Conservation (phyloP, 2,113 vertebrate genomes). For the Bungarus multicinctus region DNA sequence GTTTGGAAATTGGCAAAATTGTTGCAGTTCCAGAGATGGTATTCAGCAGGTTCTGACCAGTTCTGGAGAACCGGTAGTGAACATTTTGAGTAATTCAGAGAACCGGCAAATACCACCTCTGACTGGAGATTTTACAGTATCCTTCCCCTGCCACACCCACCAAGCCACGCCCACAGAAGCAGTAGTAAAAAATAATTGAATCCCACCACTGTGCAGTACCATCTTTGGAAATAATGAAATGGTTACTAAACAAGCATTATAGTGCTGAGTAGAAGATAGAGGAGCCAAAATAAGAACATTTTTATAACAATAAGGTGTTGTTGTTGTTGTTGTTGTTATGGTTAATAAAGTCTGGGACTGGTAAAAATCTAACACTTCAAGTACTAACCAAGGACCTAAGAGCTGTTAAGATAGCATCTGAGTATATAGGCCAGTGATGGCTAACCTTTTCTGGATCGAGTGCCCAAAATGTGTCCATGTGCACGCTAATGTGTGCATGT, state of each 20-base stretch:
- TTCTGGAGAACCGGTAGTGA: too few species aligned
- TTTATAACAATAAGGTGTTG: background rate
- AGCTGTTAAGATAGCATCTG: background rate
- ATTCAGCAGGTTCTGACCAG: too few species aligned
- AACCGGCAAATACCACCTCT: too few species aligned
- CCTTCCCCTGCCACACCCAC: too few species aligned
- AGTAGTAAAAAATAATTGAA: too few species aligned
- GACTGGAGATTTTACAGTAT: too few species aligned
- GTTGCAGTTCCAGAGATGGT: background rate
- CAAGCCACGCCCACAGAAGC: too few species aligned
- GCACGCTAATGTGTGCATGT: too few species aligned
- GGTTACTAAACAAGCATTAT: background rate
- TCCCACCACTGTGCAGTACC: background rate
- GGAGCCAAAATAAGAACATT: background rate
- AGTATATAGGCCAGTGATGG: background rate
- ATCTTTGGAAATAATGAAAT: background rate
- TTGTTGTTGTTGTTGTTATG: background rate
- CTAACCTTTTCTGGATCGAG: too few species aligned
- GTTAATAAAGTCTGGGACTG: background rate
- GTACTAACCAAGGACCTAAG: background rate
- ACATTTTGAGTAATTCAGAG: too few species aligned
- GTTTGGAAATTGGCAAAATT: background rate
- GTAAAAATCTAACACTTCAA: background rate
- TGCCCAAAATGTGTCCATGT: too few species aligned
- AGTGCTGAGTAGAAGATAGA: background rate